These are phyloP conservation scores for Sarcoramphus papa DNA, from an alignment of 2,797 vertebrate genomes.

Conservation along the genomic window DNA sequence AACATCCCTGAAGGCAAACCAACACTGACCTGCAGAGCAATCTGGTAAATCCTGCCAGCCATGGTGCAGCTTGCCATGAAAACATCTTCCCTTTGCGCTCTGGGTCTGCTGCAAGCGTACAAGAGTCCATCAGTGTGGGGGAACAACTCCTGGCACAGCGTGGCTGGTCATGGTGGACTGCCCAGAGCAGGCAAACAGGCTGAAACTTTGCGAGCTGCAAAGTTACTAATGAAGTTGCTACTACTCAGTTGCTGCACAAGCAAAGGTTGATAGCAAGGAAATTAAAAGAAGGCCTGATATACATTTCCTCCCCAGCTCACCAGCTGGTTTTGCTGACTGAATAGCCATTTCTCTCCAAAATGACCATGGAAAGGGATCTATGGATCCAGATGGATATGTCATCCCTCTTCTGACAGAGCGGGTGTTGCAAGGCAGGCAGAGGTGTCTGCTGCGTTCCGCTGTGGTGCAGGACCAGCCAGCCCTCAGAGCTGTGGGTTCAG, in stretches of 20 bases:
- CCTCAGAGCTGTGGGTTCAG: not conserved
- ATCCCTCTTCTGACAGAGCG: not conserved
- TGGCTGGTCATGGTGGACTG: not conserved
- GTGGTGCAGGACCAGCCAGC: not conserved
- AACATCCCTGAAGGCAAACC: not conserved
- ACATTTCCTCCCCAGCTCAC: not conserved
- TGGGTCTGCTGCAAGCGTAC: not conserved
- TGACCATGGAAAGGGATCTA: not conserved
- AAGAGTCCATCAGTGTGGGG: too few relatives aligned
- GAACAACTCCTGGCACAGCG: not conserved
- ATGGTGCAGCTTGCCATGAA: not conserved
- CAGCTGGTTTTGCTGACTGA: not conserved
- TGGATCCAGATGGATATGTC: not conserved
- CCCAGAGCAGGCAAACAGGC: not conserved
- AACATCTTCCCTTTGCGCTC: not conserved
- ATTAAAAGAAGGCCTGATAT: not conserved
- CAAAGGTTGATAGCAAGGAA: not conserved
- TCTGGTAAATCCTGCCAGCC: not conserved
- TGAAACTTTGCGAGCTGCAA: not conserved
- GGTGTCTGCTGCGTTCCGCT: not conserved
- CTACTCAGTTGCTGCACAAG: not conserved
- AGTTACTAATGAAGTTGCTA: not conserved
- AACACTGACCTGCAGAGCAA: rapidly evolving
- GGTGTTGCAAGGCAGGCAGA: not conserved
- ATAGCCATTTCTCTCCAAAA: not conserved